A percentile compares a stretch with the other conserved stretches of the same genome.
Evolutionary conservation across 2,888 invertebrate genomes (phyloP).

Genomic region (Nemotelus pantherinus): DNA sequence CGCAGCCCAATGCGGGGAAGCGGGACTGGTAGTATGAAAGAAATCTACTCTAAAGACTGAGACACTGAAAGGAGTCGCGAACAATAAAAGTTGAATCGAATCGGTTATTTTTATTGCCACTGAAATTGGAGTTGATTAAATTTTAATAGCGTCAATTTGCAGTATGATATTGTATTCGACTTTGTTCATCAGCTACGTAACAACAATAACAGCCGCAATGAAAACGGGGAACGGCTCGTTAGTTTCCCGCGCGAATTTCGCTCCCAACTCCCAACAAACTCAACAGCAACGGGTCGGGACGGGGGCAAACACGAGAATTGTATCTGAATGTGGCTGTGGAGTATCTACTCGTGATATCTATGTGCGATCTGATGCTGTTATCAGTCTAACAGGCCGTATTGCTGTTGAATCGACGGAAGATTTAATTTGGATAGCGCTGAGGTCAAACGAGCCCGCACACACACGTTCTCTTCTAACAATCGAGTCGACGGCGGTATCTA

Average conservation of each 20-base stretch:
- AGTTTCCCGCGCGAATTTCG: constrained; percentile 34
- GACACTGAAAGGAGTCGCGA: background rate
- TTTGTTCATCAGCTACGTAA: constrained; percentile 23
- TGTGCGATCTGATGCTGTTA: constrained; percentile 21
- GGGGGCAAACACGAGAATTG: constrained; percentile 6
- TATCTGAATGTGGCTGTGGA: constrained; percentile 22
- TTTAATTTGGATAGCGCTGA: background rate
- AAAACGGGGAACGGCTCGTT: constrained; percentile 11
- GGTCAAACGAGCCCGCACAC: background rate
- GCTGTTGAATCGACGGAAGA: background rate
- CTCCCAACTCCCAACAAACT: background rate
- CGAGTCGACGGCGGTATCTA: background rate
- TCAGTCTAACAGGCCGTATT: background rate
- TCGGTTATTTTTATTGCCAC: constrained; percentile 6
- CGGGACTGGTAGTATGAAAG: background rate
- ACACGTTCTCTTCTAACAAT: constrained; percentile 3
- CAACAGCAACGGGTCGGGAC: constrained; percentile 1
- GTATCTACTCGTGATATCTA: background rate
- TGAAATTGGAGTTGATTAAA: constrained; percentile 32
- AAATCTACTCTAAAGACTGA: constrained; percentile 15
- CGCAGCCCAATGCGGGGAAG: too few relatives aligned
- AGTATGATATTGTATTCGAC: constrained; percentile 33
- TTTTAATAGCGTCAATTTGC: constrained; percentile 39
- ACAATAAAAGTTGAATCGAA: constrained; percentile 1
- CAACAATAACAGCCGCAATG: constrained; percentile 14